These are phyloP conservation scores for Pseudochirops cupreus DNA, from an alignment of 2,797 vertebrate species.

Conservation along the genomic window DNA sequence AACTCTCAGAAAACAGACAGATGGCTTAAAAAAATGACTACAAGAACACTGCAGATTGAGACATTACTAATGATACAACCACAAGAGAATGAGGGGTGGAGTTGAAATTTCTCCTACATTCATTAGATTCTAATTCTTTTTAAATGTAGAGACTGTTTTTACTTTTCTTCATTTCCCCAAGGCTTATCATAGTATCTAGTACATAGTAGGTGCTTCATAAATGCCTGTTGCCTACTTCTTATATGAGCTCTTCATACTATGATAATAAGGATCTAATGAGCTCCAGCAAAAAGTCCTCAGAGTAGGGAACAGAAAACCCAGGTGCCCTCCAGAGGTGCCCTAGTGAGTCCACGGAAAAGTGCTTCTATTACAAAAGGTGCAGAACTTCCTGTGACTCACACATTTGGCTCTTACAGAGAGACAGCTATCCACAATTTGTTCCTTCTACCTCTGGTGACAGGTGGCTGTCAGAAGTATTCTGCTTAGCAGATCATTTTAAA, in stretches of 20 bases:
- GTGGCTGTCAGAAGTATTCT: background rate
- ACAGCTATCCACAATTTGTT: background rate
- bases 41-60: background rate
- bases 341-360: background rate
- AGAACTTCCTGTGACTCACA: background rate
- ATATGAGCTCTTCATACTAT: background rate
- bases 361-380: background rate
- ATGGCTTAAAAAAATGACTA: background rate
- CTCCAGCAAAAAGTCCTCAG: background rate
- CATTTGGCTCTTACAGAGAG: background rate
- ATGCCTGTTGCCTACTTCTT: background rate
- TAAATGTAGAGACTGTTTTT: background rate
- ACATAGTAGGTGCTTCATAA: background rate
- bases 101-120: background rate
- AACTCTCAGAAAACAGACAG: background rate
- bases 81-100: background rate
- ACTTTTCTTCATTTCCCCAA: background rate
- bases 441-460: background rate
- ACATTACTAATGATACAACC: background rate
- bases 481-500: background rate
- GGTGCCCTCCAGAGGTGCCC: background rate
- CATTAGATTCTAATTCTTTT: background rate
- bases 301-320: background rate
- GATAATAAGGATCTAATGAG: background rate
- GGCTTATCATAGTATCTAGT: background rate